Percentiles rank a stretch among this genome's conserved stretches.
Conservation (phyloP, 2,113 vertebrate species). For the Aptenodytes patagonicus region DNA sequence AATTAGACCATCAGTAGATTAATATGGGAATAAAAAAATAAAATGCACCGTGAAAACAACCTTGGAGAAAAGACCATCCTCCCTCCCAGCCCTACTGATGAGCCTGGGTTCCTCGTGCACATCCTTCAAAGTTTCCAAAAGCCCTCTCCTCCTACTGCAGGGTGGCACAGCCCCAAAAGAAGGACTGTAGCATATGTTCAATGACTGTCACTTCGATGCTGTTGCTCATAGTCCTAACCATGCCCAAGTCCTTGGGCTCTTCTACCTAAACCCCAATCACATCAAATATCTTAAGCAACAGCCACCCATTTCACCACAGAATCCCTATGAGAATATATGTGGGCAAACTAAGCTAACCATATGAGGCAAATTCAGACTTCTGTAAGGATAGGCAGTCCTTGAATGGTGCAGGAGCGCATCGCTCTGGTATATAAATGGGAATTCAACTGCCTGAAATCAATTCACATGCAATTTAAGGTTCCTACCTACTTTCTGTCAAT, state of each 20-base stretch:
- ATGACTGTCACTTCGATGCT: accelerated
- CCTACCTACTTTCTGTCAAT: neutral
- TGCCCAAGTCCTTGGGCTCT: neutral
- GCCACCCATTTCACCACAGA: neutral
- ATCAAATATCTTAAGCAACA: neutral
- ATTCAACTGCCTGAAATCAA: neutral
- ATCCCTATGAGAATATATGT: neutral
- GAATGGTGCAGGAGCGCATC: neutral
- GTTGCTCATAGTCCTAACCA: neutral
- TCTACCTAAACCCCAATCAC: neutral
- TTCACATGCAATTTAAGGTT: neutral
- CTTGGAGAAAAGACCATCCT: neutral
- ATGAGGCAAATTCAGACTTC: neutral
- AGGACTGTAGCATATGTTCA: neutral
- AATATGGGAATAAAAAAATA: neutral
- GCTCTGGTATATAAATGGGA: neutral
- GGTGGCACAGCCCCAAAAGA: neutral
- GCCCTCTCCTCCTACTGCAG: neutral
- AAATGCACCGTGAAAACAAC: neutral
- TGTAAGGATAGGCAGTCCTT: neutral
- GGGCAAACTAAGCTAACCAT: neutral
- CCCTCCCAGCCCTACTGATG: neutral
- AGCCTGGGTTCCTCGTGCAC: neutral
- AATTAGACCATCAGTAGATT: neutral
- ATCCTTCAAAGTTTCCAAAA: neutral